Evolutionary conservation across 2,888 invertebrate genomes (phyloP), one percentile per base, ranked within the genome.

Genomic region (Furcula furcula): DNA sequence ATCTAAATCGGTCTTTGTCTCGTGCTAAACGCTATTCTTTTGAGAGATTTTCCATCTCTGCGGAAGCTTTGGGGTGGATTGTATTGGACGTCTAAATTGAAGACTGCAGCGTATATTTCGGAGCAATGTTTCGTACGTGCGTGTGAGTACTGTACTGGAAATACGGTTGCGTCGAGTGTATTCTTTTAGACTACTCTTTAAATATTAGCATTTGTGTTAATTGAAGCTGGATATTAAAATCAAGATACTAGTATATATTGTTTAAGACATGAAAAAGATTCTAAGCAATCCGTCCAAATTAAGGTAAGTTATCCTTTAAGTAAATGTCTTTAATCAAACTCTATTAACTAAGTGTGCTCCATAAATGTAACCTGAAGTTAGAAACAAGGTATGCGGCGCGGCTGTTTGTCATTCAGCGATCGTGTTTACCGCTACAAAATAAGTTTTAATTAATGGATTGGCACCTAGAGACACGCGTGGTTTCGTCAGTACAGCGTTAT

Each of bases 401-500:
- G 56, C 55, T 72, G 67, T 77, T 76, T 75, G 74, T 67, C 61
- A 66, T 67, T 67, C 66, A 63, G 65, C 57, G 65, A 76, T 80
- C 68, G 65, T 76, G 74, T 76, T 72, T 72, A 70, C 66, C 61
- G 75, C 63, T 68, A 77, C 84, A 76, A 84, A 84, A 85, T 82
- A 87, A 87, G 79, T 88, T 88, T 86, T 87, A 88, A 88, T 88
- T 88, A 88, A 88, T 87, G 88, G 84, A 88, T 87, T 75, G 83
- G 78, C 74, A 81, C 79, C 82, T 76, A 57, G 85, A 80, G 84
- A 82, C 79, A 76, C 66, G 77, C 75, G 71, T 77, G 67, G n/a
- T n/a, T n/a, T 62, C 66, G 69, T 66, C 55, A 54, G 75, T 72
- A 72, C 64, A 66, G 65, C 63, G 68, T 67, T 70, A 66, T 55